Base-by-base conservation (phyloP, 2,888 invertebrate species). In the Phortica okadai region DNA sequence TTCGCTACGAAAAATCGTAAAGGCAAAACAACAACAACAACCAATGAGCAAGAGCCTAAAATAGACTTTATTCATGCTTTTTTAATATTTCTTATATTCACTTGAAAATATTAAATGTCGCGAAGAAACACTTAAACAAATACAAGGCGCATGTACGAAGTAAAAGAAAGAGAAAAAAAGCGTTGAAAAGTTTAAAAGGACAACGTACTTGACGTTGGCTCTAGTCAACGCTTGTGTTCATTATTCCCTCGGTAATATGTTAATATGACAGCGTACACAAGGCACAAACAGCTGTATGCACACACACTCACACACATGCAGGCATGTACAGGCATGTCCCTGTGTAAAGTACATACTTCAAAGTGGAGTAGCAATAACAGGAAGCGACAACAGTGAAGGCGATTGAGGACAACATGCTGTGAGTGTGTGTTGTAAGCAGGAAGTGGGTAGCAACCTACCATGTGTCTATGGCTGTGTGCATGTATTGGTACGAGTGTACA, bases 241-340 rank as follows among this genome's bases (percentile, higher is more conserved):
- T 74, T 74, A 77, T 77, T 77, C 45, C 74, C 74, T 50, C 70
- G 74, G 77, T 74, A 77, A 77, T 74, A 77, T 77, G 77, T 77
- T 77, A 77, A 77, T 77, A 77, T 74, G 77, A 74, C 77, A 77
- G 56, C 62, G 50, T 64, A 21, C 56, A 59, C 59, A 45, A 45
- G 41, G 50, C 56, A 54, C 50, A 25, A 75, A 50, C 44, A 58
- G 14, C 25, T 33, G 33, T 33, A 33, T 67, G 59, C 76, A 69
- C 76, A 72, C 33, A 56, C 42, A 72, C 41, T 25, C 33, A 54
- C 6, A 14, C 72, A 56, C 7, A 25, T 25, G 59, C 6, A 59
- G 3, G 7, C 25, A 21, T 16, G 59, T 8, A 59, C 6, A 59
- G 14, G 14, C 50, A 50, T 14, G 3, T 50, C 1, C 10, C 14